Evolutionary conservation across 2,797 vertebrate species (phyloP), one percentile per base, ranked within the genome.

Genomic region (Aeoliscus strigatus): DNA sequence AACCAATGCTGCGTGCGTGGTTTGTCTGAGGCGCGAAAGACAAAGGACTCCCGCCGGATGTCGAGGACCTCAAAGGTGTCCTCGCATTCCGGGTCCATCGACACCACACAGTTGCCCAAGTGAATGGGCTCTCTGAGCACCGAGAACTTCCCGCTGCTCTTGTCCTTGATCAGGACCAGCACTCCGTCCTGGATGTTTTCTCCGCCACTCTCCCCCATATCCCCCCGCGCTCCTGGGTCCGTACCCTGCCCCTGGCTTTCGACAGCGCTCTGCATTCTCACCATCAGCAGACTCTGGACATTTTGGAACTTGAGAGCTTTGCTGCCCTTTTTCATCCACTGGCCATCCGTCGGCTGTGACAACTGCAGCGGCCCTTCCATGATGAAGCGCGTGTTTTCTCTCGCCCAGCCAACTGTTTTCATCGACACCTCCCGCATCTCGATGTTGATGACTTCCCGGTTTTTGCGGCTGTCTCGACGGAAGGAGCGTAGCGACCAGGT

Each of bases 1-100:
- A 93, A 93, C 94, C 93, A 96, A 83, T 94, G 92, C 70, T 93
- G 91, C 31, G 92, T 94, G 57, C 90, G 90, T 2, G 89, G 86
- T 51, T 83, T 90, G 78, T 95, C 93, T 0, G 86, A 84, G 23
- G 93, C 92, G 11, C 91, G 89, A 67, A 96, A 91, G 57, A 95
- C 91, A 14, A 93, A 95, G 0, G 91, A 90, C 69, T 94, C 93
- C 14, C 89, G 86, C 33, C 91, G 85, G 51, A 94, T 92, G 52
- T 96, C 93, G 46, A 96, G 87, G 47, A 95, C 86, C 79, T 96
- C 92, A 3, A 96, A 96, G 0, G 92, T 94, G 69, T 95, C 92
- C 0, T 93, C 92, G 0, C 88, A 90, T 52, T 93, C 90, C 0
- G 93, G 90, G 27, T 95, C 93, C 0, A 88, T 71, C 0, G 93